These are phyloP conservation scores for Acrobasis consociella DNA, from an alignment of 2,888 invertebrate species.

Conservation along the genomic window DNA sequence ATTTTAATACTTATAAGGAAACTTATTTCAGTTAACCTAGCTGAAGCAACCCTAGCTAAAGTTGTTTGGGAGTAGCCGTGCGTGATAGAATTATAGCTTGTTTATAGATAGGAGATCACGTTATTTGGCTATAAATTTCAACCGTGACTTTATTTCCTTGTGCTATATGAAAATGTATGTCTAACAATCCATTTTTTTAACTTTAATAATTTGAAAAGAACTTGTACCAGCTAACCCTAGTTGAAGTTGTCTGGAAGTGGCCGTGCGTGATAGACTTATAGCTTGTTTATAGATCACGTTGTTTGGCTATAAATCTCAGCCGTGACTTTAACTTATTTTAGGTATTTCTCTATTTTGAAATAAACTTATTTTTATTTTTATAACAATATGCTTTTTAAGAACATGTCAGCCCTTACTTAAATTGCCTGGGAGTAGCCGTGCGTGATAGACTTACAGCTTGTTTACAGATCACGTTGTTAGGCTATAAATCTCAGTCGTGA, in stretches of 20 bases:
- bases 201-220: neutral
- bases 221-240: constrained; percentile 8
- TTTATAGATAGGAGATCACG: constrained; percentile 21
- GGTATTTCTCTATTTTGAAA: too few relatives aligned
- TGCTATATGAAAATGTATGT: too few relatives aligned
- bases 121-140: constrained; percentile 4
- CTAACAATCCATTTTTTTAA: too few relatives aligned
- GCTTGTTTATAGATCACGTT: constrained; percentile 26
- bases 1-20: too few relatives aligned
- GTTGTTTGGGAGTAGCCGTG: constrained; percentile 37
- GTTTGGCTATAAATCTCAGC: constrained; percentile 4
- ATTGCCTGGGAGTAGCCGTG: too few relatives aligned
- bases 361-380: too few relatives aligned
- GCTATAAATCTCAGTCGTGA: too few relatives aligned
- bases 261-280: constrained; percentile 48
- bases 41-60: constrained; percentile 7
- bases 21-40: neutral
- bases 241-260: constrained; percentile 35
- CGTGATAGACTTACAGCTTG: too few relatives aligned
- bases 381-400: too few relatives aligned
- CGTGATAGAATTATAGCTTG: constrained; percentile 47
- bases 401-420: too few relatives aligned
- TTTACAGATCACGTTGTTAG: too few relatives aligned
- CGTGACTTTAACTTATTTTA: constrained; percentile 10
- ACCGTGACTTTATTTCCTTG: neutral